phyloP scores from a whole-genome alignment of 2,113 vertebrate species.

The Plecotus auritus region DNA sequence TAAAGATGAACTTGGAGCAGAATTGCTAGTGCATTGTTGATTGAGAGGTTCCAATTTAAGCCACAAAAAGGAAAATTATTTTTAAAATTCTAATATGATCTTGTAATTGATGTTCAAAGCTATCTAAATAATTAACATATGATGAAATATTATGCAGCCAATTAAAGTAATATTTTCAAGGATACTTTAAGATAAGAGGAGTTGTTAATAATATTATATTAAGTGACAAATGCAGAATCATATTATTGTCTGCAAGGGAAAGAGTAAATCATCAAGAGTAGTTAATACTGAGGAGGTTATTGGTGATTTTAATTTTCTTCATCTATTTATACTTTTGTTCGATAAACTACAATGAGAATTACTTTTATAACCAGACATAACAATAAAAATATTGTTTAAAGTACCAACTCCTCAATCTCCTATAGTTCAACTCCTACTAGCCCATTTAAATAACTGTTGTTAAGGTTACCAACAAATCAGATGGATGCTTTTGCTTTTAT shows the following conservation, averaged over 20 bases:
- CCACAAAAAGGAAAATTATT: not conserved
- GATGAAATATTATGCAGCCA: conserved; percentile 6
- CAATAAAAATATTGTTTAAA: conserved; percentile 18
- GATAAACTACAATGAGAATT: not conserved
- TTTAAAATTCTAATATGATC: not conserved
- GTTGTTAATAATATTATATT: not conserved
- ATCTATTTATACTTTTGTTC: not conserved
- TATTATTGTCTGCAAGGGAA: not conserved
- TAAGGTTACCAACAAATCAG: not conserved
- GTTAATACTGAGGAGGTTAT: not conserved
- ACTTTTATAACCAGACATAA: conserved; percentile 14
- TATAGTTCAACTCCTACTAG: not conserved
- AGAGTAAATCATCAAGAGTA: not conserved
- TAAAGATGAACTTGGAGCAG: not conserved
- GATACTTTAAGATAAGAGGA: not conserved
- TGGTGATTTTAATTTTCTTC: conserved; percentile 30
- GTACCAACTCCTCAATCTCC: not conserved
- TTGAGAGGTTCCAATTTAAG: not conserved
- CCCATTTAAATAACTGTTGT: not conserved
- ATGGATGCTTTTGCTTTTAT: not conserved
- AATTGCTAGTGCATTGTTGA: not conserved
- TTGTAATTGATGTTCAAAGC: not conserved
- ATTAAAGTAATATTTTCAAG: not conserved
- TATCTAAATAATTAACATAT: not conserved
- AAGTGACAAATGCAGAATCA: not conserved